Evolutionary conservation across 2,113 vertebrate genomes (phyloP).

Genomic region (Dromas ardeola): DNA sequence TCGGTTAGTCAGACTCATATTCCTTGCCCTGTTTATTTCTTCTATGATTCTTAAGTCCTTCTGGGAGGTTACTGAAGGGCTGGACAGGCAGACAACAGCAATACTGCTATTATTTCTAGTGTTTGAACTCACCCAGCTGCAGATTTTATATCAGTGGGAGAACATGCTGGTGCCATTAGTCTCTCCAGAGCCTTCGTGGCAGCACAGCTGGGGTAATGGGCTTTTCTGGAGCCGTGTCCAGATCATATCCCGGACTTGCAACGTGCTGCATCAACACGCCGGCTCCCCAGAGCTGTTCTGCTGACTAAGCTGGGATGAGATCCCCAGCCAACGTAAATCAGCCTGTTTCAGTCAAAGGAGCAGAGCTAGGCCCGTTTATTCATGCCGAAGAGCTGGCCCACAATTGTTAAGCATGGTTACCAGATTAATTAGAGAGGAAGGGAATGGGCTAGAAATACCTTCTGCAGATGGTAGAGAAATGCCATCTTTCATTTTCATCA

Average conservation of each 20-base stretch:
- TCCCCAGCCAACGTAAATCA: background rate
- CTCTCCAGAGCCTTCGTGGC: background rate
- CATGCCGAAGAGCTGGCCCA: background rate
- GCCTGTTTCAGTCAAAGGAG: background rate
- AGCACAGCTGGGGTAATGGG: background rate
- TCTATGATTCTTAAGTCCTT: background rate
- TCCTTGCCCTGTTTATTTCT: background rate
- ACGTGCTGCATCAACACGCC: background rate
- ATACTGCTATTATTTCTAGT: background rate
- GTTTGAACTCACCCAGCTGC: background rate
- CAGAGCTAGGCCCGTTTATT: background rate
- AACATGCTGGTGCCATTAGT: rapidly evolving
- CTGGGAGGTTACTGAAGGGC: background rate
- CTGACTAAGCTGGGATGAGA: background rate
- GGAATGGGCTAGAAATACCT: background rate
- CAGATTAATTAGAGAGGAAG: background rate
- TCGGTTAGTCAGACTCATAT: background rate
- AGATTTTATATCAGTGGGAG: background rate
- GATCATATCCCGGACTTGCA: background rate
- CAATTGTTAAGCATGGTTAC: no score
- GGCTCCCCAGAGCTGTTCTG: background rate
- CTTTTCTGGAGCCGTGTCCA: background rate
- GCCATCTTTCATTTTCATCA: background rate
- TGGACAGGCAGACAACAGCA: background rate
- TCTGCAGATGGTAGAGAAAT: background rate